Percentiles rank a stretch among this genome's conserved stretches.
Evolutionary conservation across 2,797 vertebrate species (phyloP).

Genomic region (Brachymystax lenok): DNA sequence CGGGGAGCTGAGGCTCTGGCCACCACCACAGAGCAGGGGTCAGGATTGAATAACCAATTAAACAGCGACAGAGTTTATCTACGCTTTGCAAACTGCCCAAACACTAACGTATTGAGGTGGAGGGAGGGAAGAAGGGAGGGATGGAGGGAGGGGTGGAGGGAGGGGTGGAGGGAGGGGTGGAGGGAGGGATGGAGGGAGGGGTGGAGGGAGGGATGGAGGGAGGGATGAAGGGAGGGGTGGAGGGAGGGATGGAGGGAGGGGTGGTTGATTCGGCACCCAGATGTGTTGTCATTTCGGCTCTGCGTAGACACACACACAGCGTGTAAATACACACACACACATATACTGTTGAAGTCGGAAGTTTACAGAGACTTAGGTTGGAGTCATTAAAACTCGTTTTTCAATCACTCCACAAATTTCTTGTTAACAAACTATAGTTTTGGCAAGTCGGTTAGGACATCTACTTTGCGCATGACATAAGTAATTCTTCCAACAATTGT

Average conservation of each 20-base stretch:
- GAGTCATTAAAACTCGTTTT: no score
- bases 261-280: conserved; percentile 80
- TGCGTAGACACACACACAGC: no score
- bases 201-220: conserved; percentile 27
- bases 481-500: no score
- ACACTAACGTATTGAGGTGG: conserved; percentile 79
- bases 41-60: conserved; percentile 96
- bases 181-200: neutral
- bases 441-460: no score
- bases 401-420: no score
- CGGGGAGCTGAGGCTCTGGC: conserved; percentile 80
- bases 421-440: no score
- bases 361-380: no score
- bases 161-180: conserved; percentile 38
- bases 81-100: conserved; percentile 84
- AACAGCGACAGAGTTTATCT: conserved; percentile 92
- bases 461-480: no score
- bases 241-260: neutral
- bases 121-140: neutral
- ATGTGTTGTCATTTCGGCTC: conserved; percentile 75
- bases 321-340: conserved; percentile 39
- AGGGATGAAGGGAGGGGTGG: no score
- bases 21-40: conserved; percentile 87
- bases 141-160: no score
- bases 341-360: neutral